These are phyloP conservation scores for Crypturellus tataupa DNA, from an alignment of 2,797 vertebrate species.

Conservation along the genomic window DNA sequence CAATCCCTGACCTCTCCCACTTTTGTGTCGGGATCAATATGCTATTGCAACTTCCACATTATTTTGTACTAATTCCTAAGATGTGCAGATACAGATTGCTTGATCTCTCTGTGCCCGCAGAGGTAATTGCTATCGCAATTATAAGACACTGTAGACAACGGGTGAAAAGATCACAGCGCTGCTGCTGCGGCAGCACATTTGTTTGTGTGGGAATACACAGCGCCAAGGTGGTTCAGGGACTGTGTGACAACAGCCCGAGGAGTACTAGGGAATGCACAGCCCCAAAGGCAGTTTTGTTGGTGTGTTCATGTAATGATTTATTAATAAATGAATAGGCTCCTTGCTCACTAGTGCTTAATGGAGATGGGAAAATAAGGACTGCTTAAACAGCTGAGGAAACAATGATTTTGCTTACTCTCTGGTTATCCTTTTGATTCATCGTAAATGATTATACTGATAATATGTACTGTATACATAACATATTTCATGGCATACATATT, in stretches of 20 bases:
- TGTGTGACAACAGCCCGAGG: not conserved
- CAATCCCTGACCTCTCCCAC: not conserved
- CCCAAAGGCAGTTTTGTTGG: not conserved
- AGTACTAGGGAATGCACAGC: not conserved
- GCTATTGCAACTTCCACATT: not conserved
- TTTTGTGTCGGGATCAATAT: not conserved
- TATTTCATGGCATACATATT: not conserved
- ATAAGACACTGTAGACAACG: not conserved
- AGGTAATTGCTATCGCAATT: not conserved
- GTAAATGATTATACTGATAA: not conserved
- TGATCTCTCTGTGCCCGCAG: conserved; percentile 6
- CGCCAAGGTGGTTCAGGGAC: not conserved
- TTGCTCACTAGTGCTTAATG: not conserved
- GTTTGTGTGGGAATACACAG: not conserved
- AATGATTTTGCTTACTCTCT: not conserved
- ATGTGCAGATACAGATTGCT: not conserved
- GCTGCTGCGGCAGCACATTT: not conserved
- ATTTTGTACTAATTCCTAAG: not conserved
- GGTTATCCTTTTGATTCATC: not conserved
- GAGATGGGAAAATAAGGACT: not conserved
- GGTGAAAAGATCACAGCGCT: not conserved
- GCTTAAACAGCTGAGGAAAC: not conserved
- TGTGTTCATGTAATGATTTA: not conserved
- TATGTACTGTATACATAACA: not conserved
- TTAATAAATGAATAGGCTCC: not conserved